phyloP scores from a whole-genome alignment of 1,140 invertebrate genomes.

The Portunus trituberculatus region DNA sequence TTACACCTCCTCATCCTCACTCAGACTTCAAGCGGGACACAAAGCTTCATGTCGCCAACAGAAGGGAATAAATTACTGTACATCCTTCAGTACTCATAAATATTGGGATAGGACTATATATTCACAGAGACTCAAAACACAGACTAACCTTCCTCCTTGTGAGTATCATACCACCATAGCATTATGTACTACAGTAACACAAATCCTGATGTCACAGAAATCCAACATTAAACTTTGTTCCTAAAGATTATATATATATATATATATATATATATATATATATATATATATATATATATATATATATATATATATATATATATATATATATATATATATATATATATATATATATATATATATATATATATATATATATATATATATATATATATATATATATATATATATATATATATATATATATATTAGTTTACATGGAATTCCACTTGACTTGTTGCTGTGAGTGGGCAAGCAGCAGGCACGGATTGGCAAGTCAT shows the following conservation, averaged over 20 bases:
- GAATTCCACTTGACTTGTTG: neutral
- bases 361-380: neutral
- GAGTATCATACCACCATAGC: neutral
- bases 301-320: neutral
- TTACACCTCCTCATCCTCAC: neutral
- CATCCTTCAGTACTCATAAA: constrained; percentile 22
- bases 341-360: neutral
- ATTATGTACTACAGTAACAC: constrained; percentile 22
- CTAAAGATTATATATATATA: neutral
- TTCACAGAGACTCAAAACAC: neutral
- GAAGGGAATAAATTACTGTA: constrained; percentile 23
- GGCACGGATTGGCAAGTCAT: neutral
- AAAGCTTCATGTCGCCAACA: neutral
- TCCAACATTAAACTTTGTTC: neutral
- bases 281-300: neutral
- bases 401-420: neutral
- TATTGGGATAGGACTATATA: constrained; percentile 23
- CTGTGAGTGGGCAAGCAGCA: neutral
- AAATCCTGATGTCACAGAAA: neutral
- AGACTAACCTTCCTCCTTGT: neutral
- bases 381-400: neutral
- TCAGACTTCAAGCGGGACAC: neutral
- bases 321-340: neutral
- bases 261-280: neutral
- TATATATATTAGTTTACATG: neutral